phyloP scores from a whole-genome alignment of 2,113 vertebrate genomes.

The Pomatorhinus ruficollis region DNA sequence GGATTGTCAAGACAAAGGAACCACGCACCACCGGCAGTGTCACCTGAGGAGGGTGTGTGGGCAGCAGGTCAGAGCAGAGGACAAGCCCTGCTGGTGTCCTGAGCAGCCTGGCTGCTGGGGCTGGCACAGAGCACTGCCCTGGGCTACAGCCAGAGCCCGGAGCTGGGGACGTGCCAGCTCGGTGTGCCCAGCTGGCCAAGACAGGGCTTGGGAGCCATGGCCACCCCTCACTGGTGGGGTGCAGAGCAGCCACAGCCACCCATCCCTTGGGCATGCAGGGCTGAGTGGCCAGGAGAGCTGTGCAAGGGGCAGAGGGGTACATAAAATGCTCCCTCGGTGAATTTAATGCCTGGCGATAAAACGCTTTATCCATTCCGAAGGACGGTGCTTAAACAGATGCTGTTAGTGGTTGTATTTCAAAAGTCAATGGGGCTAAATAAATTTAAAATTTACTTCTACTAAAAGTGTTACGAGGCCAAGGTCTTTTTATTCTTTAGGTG shows the following conservation, averaged over 20 bases:
- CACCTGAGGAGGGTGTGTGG: background rate
- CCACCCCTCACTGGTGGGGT: accelerated
- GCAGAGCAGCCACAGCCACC: background rate
- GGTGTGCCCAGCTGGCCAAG: background rate
- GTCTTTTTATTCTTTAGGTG: slow-evolving; percentile 42
- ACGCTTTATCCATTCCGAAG: slow-evolving; percentile 28
- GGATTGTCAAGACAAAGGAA: background rate
- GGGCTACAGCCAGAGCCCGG: accelerated
- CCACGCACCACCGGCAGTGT: accelerated
- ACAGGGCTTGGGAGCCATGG: accelerated
- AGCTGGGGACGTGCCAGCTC: accelerated
- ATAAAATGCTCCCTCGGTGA: background rate
- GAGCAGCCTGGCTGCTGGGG: background rate
- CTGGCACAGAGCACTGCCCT: background rate
- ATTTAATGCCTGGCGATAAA: slow-evolving; percentile 32
- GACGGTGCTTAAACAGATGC: slow-evolving; percentile 69
- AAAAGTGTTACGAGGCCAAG: slow-evolving; percentile 53
- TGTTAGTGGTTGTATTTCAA: slow-evolving; percentile 71
- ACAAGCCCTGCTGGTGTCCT: background rate
- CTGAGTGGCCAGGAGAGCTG: background rate
- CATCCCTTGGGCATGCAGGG: accelerated
- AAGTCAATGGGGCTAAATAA: slow-evolving; percentile 69
- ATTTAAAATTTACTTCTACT: slow-evolving; percentile 67
- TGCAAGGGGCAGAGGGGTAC: background rate
- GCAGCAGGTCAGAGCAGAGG: background rate